Conservation (phyloP, 2,113 vertebrate species). For the Odocoileus hemionus region DNA sequence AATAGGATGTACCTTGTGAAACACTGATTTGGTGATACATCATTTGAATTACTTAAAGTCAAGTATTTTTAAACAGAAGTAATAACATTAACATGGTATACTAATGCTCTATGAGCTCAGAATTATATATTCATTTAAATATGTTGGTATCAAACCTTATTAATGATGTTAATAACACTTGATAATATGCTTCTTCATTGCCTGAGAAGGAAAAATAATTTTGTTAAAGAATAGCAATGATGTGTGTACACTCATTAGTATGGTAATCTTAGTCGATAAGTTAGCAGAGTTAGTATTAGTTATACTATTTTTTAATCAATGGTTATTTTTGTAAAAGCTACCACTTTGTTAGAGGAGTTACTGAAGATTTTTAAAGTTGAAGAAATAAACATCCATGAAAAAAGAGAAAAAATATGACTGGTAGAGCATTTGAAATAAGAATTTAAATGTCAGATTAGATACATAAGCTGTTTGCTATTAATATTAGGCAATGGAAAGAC, state of each 20-base stretch:
- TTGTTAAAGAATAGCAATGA: neutral
- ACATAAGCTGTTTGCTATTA: neutral
- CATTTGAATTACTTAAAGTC: neutral
- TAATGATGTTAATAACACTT: neutral
- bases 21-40: neutral
- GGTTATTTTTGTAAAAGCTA: neutral
- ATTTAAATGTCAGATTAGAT: neutral
- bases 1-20: neutral
- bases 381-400: neutral
- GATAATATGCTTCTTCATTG: neutral
- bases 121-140: neutral
- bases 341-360: neutral
- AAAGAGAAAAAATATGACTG: neutral
- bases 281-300: neutral
- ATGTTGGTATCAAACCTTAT: neutral
- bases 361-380: neutral
- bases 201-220: neutral
- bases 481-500: neutral
- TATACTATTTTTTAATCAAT: neutral
- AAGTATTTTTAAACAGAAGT: neutral
- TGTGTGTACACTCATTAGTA: neutral
- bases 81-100: neutral
- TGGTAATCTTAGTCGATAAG: neutral
- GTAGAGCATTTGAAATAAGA: neutral
- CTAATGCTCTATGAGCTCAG: neutral